phyloP scores from a whole-genome alignment of 2,797 vertebrate genomes.

The Pangasius djambal region DNA sequence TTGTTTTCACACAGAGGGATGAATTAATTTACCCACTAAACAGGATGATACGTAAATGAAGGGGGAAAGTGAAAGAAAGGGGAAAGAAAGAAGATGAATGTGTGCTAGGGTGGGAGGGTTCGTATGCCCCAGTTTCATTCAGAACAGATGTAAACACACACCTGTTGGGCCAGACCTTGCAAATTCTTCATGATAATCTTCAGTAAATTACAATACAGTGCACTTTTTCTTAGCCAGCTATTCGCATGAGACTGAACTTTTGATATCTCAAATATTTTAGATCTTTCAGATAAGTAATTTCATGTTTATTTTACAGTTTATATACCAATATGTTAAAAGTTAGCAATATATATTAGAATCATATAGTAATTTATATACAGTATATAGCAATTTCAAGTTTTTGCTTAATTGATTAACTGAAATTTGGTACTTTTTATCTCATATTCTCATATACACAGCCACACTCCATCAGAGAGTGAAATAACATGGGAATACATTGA shows the following conservation, averaged over 20 bases:
- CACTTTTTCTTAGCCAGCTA: not conserved
- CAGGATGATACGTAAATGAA: slow-evolving; percentile 53
- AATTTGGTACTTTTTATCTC: not conserved
- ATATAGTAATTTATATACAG: not conserved
- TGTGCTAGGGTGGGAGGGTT: slow-evolving; percentile 67
- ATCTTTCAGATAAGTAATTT: not conserved
- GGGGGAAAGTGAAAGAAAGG: slow-evolving; percentile 65
- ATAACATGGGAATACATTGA: not conserved
- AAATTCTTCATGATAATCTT: slow-evolving; percentile 8
- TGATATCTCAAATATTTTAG: not conserved
- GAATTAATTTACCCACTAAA: slow-evolving; percentile 79
- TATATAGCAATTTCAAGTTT: not conserved
- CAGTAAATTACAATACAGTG: slow-evolving; percentile 8
- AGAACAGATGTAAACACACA: slow-evolving; percentile 65
- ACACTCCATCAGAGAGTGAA: not conserved
- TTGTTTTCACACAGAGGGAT: slow-evolving; percentile 76
- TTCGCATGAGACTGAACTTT: not conserved
- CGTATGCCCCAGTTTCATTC: slow-evolving; percentile 77
- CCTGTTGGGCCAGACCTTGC: slow-evolving; percentile 32
- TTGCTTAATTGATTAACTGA: not conserved
- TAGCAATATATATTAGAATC: not conserved
- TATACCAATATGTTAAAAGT: not conserved
- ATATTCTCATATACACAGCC: too few species aligned
- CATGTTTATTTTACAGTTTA: not conserved
- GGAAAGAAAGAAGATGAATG: slow-evolving; percentile 70